Base-by-base conservation (phyloP, 92 coral and sea anemone species). In the Blastomussa wellsi region DNA sequence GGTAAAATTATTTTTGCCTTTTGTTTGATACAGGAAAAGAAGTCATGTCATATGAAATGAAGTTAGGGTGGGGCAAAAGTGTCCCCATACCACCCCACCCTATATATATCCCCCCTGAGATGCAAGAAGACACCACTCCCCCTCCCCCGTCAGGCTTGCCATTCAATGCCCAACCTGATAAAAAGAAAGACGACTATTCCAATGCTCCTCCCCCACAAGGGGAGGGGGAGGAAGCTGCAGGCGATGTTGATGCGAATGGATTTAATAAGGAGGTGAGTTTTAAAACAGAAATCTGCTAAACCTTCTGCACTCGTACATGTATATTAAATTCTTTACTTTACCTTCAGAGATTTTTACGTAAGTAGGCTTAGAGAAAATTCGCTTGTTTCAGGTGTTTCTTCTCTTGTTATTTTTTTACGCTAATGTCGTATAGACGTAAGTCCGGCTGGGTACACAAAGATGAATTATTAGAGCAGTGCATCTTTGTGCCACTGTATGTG, bases 1-100 rank as follows among this genome's bases (percentile, higher is more conserved):
- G n/a, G n/a, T n/a, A n/a, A n/a, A n/a, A 5, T 65, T 42, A 28
- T 14, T 38, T 3, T 70, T 38, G 55, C 22, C 3, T 74, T 57
- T 69, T 64, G 49, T 11, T 72, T 69, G 78, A 55, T 57, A 37
- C 86, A 96, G 99, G 99, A 12, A 96, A 94, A 78, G 98, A 94
- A 69, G 92, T 96, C 84, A 91, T 91, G 98, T 95, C 95, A 16
- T 96, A 84, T 84, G 99, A 96, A 86, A 96, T 96, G 99, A 96
- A 96, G 80, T 88, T 96, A 48, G 99, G 99, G 22, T 96, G 99
- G 99, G 99, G 99, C 52, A 96, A 96, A 89, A 91, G 98, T 44
- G 99, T 97, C 29, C 99, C 99, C 29, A 89, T 97, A 76, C 99
- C 99, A 31, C 99, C 99, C 13, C 99, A 97, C 74, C 99, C 99